Base-by-base conservation (phyloP, 2,888 invertebrate genomes). In the Trissonchulus sp. region DNA sequence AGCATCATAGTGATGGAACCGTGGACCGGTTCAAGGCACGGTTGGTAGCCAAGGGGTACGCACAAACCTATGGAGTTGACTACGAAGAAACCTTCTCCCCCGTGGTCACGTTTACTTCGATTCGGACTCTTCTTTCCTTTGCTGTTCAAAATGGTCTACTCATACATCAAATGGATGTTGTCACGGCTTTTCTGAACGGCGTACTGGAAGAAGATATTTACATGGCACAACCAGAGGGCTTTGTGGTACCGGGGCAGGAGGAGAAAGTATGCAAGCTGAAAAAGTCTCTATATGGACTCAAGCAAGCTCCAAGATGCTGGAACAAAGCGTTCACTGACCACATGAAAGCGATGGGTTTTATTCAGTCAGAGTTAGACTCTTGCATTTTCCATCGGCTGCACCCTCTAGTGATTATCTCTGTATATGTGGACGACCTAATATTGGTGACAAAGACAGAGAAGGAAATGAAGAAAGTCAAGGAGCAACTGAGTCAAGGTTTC, bases 201-300 rank as follows among this genome's bases (percentile, higher is more conserved):
- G 80, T 30, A 1, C 28, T 80, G 3, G 68, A 75, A 15, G 79
- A 79, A 72, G 78, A 79, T 35, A 76, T 78, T 31, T 80, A 75
- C 63, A 79, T 81, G 78, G 34, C 60, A 37, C 79, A 80, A 65
- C 78, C 80, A n/a, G 34, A 72, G 33, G 81, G 79, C 28, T 80
- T 75, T 68, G 72, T 76, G 36, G 30, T 72, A 1, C 31, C 65
- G 38, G 78, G 76, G 31, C 35, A 72, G n/a, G 75, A 77, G 15
- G 48, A 74, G 78, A 77, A n/a, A n/a, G n/a, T n/a, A n/a, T n/a
- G n/a, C n/a, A n/a, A n/a, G n/a, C n/a, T n/a, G n/a, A n/a, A n/a
- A 74, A n/a, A n/a, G n/a, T 68, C 71, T 18, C 23, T 80, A 1
- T 80, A 80, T 65, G 79, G 80, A 0, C 35, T 78, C 1, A 79